Base-by-base conservation (phyloP, 2,797 vertebrate species). In the Lemur catta region DNA sequence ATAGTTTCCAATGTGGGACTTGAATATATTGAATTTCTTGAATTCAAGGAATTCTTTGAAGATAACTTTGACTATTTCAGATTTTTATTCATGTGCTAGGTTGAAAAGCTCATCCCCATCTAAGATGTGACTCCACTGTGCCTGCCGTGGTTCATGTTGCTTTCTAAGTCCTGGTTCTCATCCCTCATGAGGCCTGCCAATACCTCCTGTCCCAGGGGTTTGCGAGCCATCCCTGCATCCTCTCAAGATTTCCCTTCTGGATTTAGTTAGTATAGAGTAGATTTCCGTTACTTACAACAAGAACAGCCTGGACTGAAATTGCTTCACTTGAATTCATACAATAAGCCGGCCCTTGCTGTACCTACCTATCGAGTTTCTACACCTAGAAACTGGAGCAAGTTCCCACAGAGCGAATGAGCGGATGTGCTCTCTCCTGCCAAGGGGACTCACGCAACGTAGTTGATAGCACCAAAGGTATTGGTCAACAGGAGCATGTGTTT, bases 391-490 rank as follows among this genome's bases (percentile, higher is more conserved):
- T 13, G 46, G 48, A 92, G 46, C 84, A 86, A 38, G 13, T 8
- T 59, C 24, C 8, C 28, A 30, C 2, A 67, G 12, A 71, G 35
- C 79, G 22, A 15, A 20, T 11, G 3, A 63, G 9, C 0, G 0
- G 20, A 1, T 0, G 9, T 8, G 7, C 11, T 67, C 50, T 75
- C 18, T 72, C 71, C n/a, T 33, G 22, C 7, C 4, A 79, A 74
- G 75, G 63, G 52, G 57, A 99, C 99, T 99, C 97, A 99, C 99
- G 97, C 26, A 0, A 98, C 97, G 63, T 97, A 98, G 15, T 12
- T 8, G 75, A 99, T 98, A 17, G 98, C 99, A 1, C 0, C 1
- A n/a, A 99, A 93, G 43, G 99, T 99, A 96, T 99, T 98, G 85
- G 99, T 99, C 79, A 99, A 87, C 0, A 0, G 0, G 0, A 0